Conservation (phyloP, 1,140 invertebrate genomes). For the Acromyrmex charruanus region DNA sequence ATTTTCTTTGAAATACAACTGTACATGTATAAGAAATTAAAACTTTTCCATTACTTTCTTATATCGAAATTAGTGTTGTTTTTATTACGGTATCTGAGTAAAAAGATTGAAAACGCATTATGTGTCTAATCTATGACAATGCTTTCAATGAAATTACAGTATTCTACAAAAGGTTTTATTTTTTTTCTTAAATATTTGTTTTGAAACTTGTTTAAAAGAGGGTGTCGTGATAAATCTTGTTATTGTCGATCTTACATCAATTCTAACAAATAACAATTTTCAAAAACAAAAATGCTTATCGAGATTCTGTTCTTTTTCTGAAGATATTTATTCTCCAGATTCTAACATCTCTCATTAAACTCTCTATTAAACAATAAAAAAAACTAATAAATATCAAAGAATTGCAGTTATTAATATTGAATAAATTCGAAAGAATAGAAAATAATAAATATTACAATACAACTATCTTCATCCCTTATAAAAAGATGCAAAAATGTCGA, state of each 20-base stretch:
- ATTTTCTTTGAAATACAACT: constrained; percentile 1
- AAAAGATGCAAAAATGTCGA: neutral
- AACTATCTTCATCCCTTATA: neutral
- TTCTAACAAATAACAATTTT: neutral
- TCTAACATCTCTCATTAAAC: neutral
- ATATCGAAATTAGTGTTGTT: neutral
- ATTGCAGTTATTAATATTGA: neutral
- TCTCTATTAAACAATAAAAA: neutral
- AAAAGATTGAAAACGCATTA: neutral
- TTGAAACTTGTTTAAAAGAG: neutral
- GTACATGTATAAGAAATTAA: neutral
- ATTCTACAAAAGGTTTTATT: neutral
- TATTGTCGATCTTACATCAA: neutral
- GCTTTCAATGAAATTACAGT: neutral
- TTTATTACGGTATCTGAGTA: neutral
- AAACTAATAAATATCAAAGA: neutral
- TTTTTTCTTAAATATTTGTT: neutral
- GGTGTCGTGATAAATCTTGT: neutral
- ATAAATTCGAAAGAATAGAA: neutral
- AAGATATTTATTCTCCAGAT: neutral
- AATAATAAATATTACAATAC: neutral
- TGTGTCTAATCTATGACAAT: neutral
- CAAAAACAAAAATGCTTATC: neutral
- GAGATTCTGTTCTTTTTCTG: neutral
- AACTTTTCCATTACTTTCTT: too few species aligned